Evolutionary conservation across 2,888 invertebrate genomes (phyloP), one percentile per base, ranked within the genome.

Genomic region (Mythimna loreyi): DNA sequence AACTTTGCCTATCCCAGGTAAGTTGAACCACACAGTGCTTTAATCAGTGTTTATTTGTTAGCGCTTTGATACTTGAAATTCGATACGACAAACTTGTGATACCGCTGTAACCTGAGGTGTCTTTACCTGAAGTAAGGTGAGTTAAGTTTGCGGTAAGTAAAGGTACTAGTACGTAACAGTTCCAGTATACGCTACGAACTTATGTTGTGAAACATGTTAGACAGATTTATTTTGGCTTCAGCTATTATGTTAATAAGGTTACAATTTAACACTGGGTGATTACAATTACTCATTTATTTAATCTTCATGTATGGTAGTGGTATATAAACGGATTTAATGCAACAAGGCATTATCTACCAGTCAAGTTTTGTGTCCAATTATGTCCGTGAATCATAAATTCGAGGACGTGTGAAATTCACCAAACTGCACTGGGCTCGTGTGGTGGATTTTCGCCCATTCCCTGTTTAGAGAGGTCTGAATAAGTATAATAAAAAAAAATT

Each of bases 21-120:
- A 80, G 68, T 81, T 83, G 28, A 57, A 25, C 72, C 66, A 47
- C 58, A 52, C 59, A 65, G 55, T 25, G 68, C 66, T 73, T 69
- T 73, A 81, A 81, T 83, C 75, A 71, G 60, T 47, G 75, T 75
- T 78, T 81, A 80, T 77, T 82, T 72, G 65, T 68, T 62, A 45
- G 45, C 36, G 36, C 62, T 56, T 40, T 52, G 30, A 25, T 61
- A 66, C 50, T 70, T 36, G 50, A 45, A 65, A 59, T 55, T 64
- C 43, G 57, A 71, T 65, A 58, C 33, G 36, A 43, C 57, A 52
- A 68, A 61, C 68, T 67, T 62, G 66, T 65, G 49, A 49, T 59
- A 45, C 55, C 40, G n/a, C 4, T 53, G 40, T 67, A 19, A 53
- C 21, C 6, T 47, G 40, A 68, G 11, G 25, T 59, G 25, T 68